Evolutionary conservation across 2,888 invertebrate species (phyloP).

Genomic region (Prosapia bicincta): DNA sequence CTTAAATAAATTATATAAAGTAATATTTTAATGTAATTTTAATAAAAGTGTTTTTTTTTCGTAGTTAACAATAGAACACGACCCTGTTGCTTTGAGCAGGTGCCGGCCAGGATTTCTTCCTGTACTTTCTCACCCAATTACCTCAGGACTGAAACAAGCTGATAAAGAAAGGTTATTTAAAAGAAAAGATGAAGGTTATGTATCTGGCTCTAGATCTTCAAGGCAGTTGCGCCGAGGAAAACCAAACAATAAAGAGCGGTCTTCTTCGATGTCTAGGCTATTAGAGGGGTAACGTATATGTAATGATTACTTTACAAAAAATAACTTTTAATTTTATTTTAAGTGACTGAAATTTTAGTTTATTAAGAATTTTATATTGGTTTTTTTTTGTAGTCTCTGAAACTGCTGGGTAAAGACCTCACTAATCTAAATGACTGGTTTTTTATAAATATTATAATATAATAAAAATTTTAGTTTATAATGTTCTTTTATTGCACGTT

Average conservation of each 20-base stretch:
- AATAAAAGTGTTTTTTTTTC: conserved; percentile 27
- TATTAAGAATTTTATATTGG: too few species aligned
- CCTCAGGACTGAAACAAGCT: conserved; percentile 9
- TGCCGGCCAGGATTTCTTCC: conserved; percentile 49
- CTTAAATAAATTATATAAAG: too few species aligned
- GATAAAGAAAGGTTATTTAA: conserved; percentile 40
- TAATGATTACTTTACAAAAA: too few species aligned
- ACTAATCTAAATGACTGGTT: too few species aligned
- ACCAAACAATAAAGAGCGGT: conserved; percentile 61
- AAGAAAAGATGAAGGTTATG: conserved; percentile 53
- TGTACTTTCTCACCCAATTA: conserved; percentile 41
- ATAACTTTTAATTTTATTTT: too few species aligned
- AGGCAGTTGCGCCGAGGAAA: conserved; percentile 55
- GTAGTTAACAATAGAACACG: conserved; percentile 85
- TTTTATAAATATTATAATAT: too few species aligned
- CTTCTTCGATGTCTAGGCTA: conserved; percentile 81
- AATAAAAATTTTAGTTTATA: too few species aligned
- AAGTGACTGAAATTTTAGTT: too few species aligned
- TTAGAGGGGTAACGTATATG: conserved; percentile 71
- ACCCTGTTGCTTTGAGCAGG: conserved; percentile 68
- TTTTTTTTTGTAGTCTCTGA: too few species aligned
- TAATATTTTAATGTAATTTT: too few species aligned
- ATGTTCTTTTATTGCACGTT: too few species aligned
- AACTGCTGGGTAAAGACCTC: too few species aligned
- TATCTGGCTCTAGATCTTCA: conserved; percentile 45